Evolutionary conservation across 2,797 vertebrate species (phyloP), one percentile per base, ranked within the genome.

Genomic region (Rhinatrema bivittatum): DNA sequence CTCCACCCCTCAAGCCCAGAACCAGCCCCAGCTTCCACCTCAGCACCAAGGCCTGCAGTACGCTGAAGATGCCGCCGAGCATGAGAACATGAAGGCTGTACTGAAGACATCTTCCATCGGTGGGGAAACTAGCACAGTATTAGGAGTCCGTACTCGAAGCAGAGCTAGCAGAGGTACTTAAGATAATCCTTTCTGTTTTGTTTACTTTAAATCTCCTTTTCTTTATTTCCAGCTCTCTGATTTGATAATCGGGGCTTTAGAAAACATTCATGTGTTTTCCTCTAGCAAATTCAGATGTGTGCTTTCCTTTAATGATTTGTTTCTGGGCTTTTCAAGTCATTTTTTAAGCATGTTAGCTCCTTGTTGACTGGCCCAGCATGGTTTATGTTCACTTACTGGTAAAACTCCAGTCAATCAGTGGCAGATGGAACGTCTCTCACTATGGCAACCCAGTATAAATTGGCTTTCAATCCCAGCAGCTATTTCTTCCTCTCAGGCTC

Each of bases 71-170:
- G 90, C 76, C 1, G 90, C 87, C 0, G 92, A 98, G 57, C 95
- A 98, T 0, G 93, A 98, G 76, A 91, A 90, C 79, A 98, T 98
- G 95, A 98, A 94, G 68, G 93, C 93, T 0, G 87, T 98, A 8
- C 74, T 98, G 32, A 91, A 87, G 59, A 87, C 79, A 20, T 80
- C 81, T 28, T 78, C 79, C 1, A 12, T 65, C 0, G 24, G 60
- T 0, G 60, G 69, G 6, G 84, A 84, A 24, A 86, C 87, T 1
- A 77, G 72, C 22, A 76, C 86, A 0, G 66, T 78, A 0, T 87
- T 90, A 0, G 93, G 94, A 1, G 51, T 92, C 13, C 91, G 91
- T 6, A 81, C 85, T 0, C 82, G 95, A 55, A 93, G 86, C 62
- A 57, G 81, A 10, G 83, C 79, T 29, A 81, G 68, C 66, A 68